A percentile compares a stretch with the other conserved stretches of the same genome.
phyloP scores from a whole-genome alignment of 2,888 invertebrate species.

The Andrena minutula region DNA sequence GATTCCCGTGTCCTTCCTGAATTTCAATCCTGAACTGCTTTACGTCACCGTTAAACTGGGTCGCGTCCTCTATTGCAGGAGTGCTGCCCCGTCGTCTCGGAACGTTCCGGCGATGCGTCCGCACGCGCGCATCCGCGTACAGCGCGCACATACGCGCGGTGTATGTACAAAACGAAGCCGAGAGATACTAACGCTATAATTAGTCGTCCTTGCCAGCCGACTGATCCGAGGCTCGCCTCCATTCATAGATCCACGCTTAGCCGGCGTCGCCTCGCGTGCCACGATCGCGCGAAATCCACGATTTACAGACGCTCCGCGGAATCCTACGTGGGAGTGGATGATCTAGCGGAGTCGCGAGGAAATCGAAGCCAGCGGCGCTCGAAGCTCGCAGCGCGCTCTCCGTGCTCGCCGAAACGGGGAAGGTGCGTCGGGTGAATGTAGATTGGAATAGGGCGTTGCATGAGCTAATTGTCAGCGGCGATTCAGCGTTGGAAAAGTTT shows the following conservation, averaged over 20 bases:
- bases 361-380: not conserved
- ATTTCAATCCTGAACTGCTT: conserved; percentile 65
- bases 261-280: conserved; percentile 16
- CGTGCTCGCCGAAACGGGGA: too few species aligned
- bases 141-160: conserved; percentile 45
- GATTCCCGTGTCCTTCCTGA: conserved; percentile 62
- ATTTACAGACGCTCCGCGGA: too few species aligned
- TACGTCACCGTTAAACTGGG: conserved; percentile 66
- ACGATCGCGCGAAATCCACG: not conserved
- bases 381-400: not conserved
- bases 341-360: too few species aligned
- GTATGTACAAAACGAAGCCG: conserved; percentile 66
- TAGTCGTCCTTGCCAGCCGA: conserved; percentile 83
- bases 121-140: not conserved
- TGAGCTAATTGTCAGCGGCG: too few species aligned
- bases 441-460: too few species aligned
- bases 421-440: too few species aligned
- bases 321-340: too few species aligned
- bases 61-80: conserved; percentile 68
- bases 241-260: conserved; percentile 80
- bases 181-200: conserved; percentile 79
- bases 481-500: too few species aligned
- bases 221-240: conserved; percentile 80
- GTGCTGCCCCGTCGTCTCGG: conserved; percentile 49
- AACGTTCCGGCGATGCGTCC: conserved; percentile 45